Base-by-base conservation (phyloP, 2,113 vertebrate species). In the Protomyctophum bolini region DNA sequence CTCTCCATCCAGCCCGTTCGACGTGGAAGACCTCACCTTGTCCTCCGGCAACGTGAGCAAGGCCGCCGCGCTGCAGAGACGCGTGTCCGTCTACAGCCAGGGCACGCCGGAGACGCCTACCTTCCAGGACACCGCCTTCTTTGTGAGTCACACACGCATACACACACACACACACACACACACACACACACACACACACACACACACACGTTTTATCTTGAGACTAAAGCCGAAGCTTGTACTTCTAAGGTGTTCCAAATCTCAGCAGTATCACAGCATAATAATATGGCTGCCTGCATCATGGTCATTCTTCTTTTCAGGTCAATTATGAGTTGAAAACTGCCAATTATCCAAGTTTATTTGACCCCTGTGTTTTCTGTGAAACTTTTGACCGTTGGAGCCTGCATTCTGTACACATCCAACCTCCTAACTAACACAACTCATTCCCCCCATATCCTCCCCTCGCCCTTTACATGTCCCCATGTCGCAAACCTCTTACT, bases 81-180 rank as follows among this genome's bases (percentile, higher is more conserved):
- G 97, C 78, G 94, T 98, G 90, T 99, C 98, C 3, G 87, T 98
- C 82, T 98, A 98, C 87, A 99, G 97, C 91, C 98, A 98, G 91
- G 96, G 96, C 72, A 97, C 97, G 6, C 98, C 97, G 0, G 98
- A 99, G 84, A 98, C 98, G 0, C 98, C 98, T 77, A 95, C 93
- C 80, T 97, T 97, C 92, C 97, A 96, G 90, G 96, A 98, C 66
- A 92, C 94, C 66, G 89, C 96, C 12, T 98, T 99, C 90, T 98
- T 98, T 73, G 98, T 99, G 93, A 98, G 97, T 95, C 28, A 64
- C 28, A 29, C 29, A 48, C 6, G 33, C 8, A 33, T 52, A 6
- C 21, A 2, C 61, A 41, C 33, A 41, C 33, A 41, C 33, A 41
- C 33, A 41, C 33, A 41, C 33, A 41, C 33, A 41, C 33, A 41